Base-by-base conservation (phyloP, 2,113 vertebrate genomes). In the Centrocercus urophasianus region DNA sequence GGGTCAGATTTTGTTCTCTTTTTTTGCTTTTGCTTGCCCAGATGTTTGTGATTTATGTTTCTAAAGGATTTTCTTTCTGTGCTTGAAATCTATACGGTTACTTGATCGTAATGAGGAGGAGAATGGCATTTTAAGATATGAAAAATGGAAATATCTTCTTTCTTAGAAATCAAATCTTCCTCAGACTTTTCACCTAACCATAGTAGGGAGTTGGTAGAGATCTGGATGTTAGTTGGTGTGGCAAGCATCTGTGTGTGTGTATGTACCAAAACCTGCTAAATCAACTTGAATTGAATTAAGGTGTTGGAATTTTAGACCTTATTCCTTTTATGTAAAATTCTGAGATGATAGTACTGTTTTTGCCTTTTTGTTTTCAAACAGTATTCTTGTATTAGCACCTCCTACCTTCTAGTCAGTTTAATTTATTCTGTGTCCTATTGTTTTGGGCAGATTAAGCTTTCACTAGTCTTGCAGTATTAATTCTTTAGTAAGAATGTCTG, bases 361-460 rank as follows among this genome's bases (percentile, higher is more conserved):
- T 88, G n/a, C 82, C 54, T 87, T 13, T 24, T 13, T 86, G 2
- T 82, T 88, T 83, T 57, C 48, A 42, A 47, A 22, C 7, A 52
- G 1, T 32, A 14, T 32, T 95, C 90, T 83, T 65, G 32, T 78
- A 12, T 42, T 86, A 45, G 15, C 8, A 20, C 65, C 28, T 25
- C 83, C 20, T 63, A 48, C 30, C 36, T 92, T 83, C 25, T 48
- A 52, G 57, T 77, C 47, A 24, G 4, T 67, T 20, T 93, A 10
- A 36, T 66, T 11, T 88, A 1, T 74, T 91, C 63, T 79, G 30
- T 86, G 42, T 84, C 42, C 15, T 65, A 18, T 22, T 9, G 90
- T 82, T 93, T 61, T 74, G 64, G 24, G 64, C 85, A 88, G 65
- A 59, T 61, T 6, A 57, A 80, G 60, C 27, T 93, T 93, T 92